Base-by-base conservation (phyloP, 2,113 vertebrate species). In the Osmerus mordax region DNA sequence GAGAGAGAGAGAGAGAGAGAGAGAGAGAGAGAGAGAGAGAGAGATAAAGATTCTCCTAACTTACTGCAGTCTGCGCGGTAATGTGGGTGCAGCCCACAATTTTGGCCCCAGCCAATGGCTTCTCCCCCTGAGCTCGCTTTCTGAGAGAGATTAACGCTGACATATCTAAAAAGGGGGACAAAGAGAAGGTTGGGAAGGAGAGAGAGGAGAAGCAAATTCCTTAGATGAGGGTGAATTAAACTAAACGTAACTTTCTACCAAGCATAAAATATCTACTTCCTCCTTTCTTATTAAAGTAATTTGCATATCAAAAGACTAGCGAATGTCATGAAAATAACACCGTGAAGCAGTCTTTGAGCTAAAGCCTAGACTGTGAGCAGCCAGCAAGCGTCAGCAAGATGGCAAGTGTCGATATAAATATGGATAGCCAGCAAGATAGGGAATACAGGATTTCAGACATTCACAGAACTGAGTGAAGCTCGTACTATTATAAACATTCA, bases 11-110 rank as follows among this genome's bases (percentile, higher is more conserved):
- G 21, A 47, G 54, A 56, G 3, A 56, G 16, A 16, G 16, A 56
- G n/a, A 7, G 54, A 16, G 52, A 2, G n/a, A 1, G 54, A 3
- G 54, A 1, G 54, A 16, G 14, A 56, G 54, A 61, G 65, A 36
- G 52, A 71, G 28, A 84, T n/a, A 28, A 4, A 80, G 60, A 74
- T 19, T 55, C 41, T 47, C 12, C 0, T 70, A 36, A 80, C 87
- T 93, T 92, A 99, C 97, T 21, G 97, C 97, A 19, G 96, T 99
- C 93, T 98, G 97, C 41, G 97, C 97, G 21, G 97, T 99, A 86
- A 99, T 99, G 92, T 99, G 97, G 72, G 97, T 99, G 81, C 97
- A 99, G 82, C 97, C 97, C 75, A 98, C 95, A 25, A 99, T 97
- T 86, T 96, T 99, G 87, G 97, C 97, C 86, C 97, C 97, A 71